A percentile compares a stretch with the other conserved stretches of the same genome.
Conservation (phyloP, 1,140 invertebrate genomes). For the Dreissena rostriformis region DNA sequence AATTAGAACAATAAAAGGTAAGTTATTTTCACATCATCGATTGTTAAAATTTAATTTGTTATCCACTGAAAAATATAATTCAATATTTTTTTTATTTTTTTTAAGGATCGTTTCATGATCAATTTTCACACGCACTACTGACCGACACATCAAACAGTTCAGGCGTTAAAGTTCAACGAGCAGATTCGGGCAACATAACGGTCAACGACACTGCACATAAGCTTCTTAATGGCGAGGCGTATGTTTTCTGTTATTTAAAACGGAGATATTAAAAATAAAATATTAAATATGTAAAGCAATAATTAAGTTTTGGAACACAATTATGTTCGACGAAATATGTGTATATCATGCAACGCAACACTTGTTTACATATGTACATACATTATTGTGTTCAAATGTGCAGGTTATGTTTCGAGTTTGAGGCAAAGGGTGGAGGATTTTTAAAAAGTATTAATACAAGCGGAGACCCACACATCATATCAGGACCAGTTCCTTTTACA, state of each 20-base stretch:
- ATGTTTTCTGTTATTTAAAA: not conserved
- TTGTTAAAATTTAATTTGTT: too few species aligned
- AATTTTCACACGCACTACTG: not conserved
- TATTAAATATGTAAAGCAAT: not conserved
- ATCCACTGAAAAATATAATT: not conserved
- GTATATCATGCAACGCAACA: not conserved
- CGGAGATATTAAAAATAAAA: not conserved
- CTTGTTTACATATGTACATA: too few species aligned
- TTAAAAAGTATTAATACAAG: not conserved
- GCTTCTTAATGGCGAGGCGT: not conserved
- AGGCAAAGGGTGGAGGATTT: slow-evolving; percentile 11
- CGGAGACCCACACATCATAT: too few species aligned
- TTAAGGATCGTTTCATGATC: not conserved
- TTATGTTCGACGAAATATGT: not conserved
- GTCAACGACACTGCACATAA: not conserved
- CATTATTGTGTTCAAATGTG: too few species aligned
- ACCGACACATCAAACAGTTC: not conserved
- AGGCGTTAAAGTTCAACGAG: not conserved
- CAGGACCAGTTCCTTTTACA: not conserved
- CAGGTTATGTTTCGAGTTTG: slow-evolving; percentile 16
- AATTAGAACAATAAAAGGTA: not conserved
- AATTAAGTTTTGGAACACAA: too few species aligned
- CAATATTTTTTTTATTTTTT: not conserved
- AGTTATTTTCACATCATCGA: not conserved
- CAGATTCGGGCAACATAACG: not conserved